Evolutionary conservation across 2,888 invertebrate genomes (phyloP), one percentile per base, ranked within the genome.

Genomic region (Spisula subtruncata): DNA sequence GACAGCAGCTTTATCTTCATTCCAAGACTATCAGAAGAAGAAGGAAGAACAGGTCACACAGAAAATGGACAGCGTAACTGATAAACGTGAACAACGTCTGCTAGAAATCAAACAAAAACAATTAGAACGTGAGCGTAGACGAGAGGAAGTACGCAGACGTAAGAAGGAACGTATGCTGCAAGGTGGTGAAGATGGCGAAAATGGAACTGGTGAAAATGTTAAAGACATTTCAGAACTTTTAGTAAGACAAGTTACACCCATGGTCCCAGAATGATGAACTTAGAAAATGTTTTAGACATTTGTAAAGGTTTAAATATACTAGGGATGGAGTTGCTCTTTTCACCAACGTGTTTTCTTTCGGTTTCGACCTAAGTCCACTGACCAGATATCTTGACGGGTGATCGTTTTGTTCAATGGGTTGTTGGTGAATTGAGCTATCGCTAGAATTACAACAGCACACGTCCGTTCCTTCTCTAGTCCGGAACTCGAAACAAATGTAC

Each of bases 21-120:
- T 95, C 88, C 94, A 91, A 16, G 93, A 95, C 79, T 93, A 94
- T 85, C 95, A 95, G 89, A 93, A 94, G 88, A 90, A 93, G 80
- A 95, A 95, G 87, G 96, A 95, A 75, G 94, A 94, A 51, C 92
- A 93, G 46, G 91, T 91, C 29, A 84, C 85, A 25, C 94, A 93
- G 93, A 96, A 95, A 93, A 94, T 94, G 95, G 96, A 95, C 87
- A 91, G 80, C 87, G 96, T 91, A 16, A 90, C 89, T 85, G 95
- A 95, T 91, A 96, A 95, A 66, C 90, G 95, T 20, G 95, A 96
- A 84, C 94, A 93, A 85, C 89, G 93, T 88, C 86, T 96, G 81
- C 92, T 91, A 20, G 96, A 95, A 90, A 91, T 95, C 35, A 93
- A 93, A 86, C 95, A 96, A 48, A 96, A 95, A 89, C 91, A 95